Conservation (phyloP, 2,113 vertebrate species). For the Uria aalge region DNA sequence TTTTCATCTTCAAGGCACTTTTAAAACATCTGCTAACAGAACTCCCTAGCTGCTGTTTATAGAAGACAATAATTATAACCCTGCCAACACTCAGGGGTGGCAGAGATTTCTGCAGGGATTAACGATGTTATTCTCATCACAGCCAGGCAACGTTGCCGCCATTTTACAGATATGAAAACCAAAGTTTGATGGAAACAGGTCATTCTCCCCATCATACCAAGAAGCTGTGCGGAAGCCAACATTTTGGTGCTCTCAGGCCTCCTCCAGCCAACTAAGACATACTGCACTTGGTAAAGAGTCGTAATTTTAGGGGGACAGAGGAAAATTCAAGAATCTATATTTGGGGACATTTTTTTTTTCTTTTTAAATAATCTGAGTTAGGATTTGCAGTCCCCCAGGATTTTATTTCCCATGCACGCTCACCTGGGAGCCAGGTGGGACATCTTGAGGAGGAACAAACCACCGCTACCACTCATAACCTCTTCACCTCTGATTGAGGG, state of each 20-base stretch:
- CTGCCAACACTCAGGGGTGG: background rate
- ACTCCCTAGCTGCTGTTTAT: background rate
- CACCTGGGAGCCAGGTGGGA: background rate
- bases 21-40: background rate
- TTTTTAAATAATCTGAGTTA: background rate
- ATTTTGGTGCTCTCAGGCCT: background rate
- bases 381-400: background rate
- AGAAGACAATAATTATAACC: background rate
- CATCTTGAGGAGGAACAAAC: accelerated
- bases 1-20: background rate
- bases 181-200: accelerated
- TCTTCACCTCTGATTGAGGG: background rate
- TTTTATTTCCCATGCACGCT: background rate
- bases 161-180: background rate
- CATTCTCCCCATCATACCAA: accelerated
- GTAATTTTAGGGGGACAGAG: accelerated
- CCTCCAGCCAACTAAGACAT: background rate
- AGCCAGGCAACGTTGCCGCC: background rate
- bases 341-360: background rate
- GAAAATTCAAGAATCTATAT: background rate
- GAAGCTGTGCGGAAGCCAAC: background rate
- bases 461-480: accelerated
- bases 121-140: background rate
- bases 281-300: accelerated
- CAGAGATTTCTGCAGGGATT: background rate